Base-by-base conservation (phyloP, 2,888 invertebrate species). In the Macrophya alboannulata region DNA sequence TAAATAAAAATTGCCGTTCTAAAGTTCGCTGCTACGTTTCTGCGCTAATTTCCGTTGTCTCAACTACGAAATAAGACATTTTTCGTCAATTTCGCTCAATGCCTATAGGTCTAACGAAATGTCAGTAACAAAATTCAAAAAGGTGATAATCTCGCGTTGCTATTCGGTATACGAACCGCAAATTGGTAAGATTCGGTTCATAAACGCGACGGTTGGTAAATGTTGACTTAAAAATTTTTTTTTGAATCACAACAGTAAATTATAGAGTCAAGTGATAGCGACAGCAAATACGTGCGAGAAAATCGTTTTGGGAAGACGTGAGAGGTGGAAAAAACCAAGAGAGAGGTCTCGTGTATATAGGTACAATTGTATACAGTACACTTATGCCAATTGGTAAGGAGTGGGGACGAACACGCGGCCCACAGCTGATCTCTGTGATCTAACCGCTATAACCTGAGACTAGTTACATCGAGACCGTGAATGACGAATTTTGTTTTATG, bases 341-440 rank as follows among this genome's bases (percentile, higher is more conserved):
- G 65, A 65, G 8, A 65, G 8, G 15, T 12, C 65, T 55, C 25
- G 43, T 72, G 21, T 45, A 48, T 25, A 45, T 45, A 21, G 8
- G 21, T 45, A 74, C 21, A 43, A 43, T 21, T n/a, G 4, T 25
- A 10, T 25, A 76, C 74, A 45, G 15, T 10, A 76, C 12, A 48
- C 25, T 76, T 76, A 48, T 71, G 74, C 45, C 74, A 76, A 74
- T 45, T n/a, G 43, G 15, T 48, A 21, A 25, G n/a, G 15, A 48
- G 74, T 45, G 74, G 43, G 25, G 48, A 76, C 21, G 21, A 48
- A 25, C 74, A 76, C 74, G 74, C 25, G 48, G 45, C 8, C 4
- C 10, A 76, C 74, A 76, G 74, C 48, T 76, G 74, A 76, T 76
- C 48, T 25, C 25, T 25, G 25, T 48, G 74, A 74, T 74, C 45